Conservation (phyloP, 2,113 vertebrate species). For the Sylvicapra grimmia region DNA sequence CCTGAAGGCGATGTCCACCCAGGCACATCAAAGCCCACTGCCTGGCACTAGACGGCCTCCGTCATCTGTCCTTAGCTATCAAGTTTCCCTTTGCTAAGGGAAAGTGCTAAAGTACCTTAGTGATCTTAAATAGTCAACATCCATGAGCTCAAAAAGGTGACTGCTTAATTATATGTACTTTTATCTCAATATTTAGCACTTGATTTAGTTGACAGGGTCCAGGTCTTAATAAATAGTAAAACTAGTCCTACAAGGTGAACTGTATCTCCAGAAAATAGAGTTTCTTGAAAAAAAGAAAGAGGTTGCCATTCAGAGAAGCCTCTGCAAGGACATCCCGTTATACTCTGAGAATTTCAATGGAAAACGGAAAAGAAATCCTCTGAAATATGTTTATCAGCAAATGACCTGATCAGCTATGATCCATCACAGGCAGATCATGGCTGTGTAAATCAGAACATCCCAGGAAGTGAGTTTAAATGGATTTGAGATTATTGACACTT, state of each 20-base stretch:
- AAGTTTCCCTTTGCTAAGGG: not conserved
- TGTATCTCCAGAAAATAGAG: slow-evolving; percentile 43
- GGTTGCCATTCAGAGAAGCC: not conserved
- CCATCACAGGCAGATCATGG: slow-evolving; percentile 72
- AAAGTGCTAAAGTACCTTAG: not conserved
- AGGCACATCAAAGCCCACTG: fast-evolving
- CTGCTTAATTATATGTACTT: not conserved
- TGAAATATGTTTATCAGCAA: slow-evolving; percentile 80
- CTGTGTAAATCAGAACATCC: slow-evolving; percentile 64
- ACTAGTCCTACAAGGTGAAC: slow-evolving; percentile 15
- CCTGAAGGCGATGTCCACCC: not conserved
- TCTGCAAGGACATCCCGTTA: slow-evolving; percentile 72
- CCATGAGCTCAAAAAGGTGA: not conserved
- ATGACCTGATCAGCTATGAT: slow-evolving; percentile 78
- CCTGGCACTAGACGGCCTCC: not conserved
- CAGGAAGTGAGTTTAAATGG: slow-evolving; percentile 76
- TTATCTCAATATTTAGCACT: not conserved
- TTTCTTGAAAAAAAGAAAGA: slow-evolving; percentile 42
- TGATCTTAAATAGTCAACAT: not conserved
- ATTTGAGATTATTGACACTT: slow-evolving; percentile 78
- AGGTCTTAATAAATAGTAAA: slow-evolving; percentile 46
- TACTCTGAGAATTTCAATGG: slow-evolving; percentile 75
- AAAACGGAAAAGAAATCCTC: slow-evolving; percentile 77
- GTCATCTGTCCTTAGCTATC: not conserved
- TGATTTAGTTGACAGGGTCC: not conserved